phyloP scores from a whole-genome alignment of 2,113 vertebrate species.

The Gymnorhina tibicen region DNA sequence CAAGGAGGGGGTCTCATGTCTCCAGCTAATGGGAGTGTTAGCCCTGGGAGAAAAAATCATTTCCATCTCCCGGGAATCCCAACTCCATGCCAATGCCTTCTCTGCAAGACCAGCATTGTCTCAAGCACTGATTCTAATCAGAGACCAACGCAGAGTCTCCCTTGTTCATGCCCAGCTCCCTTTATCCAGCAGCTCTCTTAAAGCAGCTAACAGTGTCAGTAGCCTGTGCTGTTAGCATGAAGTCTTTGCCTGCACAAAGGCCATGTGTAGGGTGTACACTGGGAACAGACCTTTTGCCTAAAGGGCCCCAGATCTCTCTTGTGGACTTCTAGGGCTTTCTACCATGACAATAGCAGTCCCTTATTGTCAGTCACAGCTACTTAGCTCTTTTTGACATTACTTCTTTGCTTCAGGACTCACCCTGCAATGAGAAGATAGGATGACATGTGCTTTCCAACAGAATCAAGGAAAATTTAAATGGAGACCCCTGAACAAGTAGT shows the following conservation, averaged over 20 bases:
- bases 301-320: neutral
- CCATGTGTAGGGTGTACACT: neutral
- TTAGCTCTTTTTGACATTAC: neutral
- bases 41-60: conserved; percentile 22
- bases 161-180: neutral
- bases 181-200: neutral
- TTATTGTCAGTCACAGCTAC: neutral
- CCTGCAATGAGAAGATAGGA: neutral
- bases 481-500: neutral
- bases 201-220: neutral
- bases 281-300: neutral
- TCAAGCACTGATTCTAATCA: conserved; percentile 44
- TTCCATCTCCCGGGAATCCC: conserved; percentile 34
- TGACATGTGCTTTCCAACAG: neutral
- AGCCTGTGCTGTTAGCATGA: neutral
- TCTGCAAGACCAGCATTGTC: conserved; percentile 27
- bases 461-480: neutral
- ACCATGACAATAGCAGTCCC: neutral
- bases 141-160: conserved; percentile 9
- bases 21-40: conserved; percentile 9
- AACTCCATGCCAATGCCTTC: neutral
- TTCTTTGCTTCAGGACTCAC: neutral
- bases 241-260: neutral
- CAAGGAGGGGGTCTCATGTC: neutral
- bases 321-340: neutral